A percentile compares a stretch with the other conserved stretches of the same genome.
Conservation (phyloP, 2,113 vertebrate genomes). For the Melanocharis versteri region DNA sequence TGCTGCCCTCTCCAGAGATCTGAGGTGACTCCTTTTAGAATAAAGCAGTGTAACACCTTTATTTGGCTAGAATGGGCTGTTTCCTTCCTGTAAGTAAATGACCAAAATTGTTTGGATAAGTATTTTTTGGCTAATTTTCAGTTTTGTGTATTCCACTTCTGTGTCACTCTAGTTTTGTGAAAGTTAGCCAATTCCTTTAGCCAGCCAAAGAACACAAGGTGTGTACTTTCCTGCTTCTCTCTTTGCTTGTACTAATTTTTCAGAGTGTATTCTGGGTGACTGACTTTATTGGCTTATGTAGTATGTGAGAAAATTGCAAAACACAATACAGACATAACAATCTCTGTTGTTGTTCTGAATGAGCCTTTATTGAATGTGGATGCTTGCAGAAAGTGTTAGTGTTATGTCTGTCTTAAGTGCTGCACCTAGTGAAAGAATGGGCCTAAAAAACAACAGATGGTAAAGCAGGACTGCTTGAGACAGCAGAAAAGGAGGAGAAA, state of each 20-base stretch:
- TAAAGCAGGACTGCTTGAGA: not conserved
- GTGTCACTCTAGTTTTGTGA: not conserved
- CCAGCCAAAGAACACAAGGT: not conserved
- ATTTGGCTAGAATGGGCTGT: not conserved
- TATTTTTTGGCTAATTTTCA: not conserved
- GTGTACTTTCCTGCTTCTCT: not conserved
- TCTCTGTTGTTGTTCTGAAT: not conserved
- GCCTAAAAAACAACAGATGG: not conserved
- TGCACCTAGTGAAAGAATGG: not conserved
- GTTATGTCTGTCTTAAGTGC: not conserved
- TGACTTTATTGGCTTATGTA: not conserved
- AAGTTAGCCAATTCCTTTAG: not conserved
- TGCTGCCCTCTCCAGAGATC: not conserved
- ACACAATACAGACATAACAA: not conserved
- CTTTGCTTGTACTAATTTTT: not conserved
- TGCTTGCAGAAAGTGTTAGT: not conserved
- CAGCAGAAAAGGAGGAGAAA: not conserved
- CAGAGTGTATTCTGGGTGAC: not conserved
- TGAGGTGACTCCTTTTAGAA: not conserved
- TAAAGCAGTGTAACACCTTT: not conserved
- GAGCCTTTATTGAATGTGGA: not conserved
- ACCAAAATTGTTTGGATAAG: not conserved
- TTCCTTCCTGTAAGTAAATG: not conserved
- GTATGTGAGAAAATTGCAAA: not conserved
- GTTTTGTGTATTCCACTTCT: not conserved